Base-by-base conservation (phyloP, 2,113 vertebrate genomes). In the Microcebus murinus region DNA sequence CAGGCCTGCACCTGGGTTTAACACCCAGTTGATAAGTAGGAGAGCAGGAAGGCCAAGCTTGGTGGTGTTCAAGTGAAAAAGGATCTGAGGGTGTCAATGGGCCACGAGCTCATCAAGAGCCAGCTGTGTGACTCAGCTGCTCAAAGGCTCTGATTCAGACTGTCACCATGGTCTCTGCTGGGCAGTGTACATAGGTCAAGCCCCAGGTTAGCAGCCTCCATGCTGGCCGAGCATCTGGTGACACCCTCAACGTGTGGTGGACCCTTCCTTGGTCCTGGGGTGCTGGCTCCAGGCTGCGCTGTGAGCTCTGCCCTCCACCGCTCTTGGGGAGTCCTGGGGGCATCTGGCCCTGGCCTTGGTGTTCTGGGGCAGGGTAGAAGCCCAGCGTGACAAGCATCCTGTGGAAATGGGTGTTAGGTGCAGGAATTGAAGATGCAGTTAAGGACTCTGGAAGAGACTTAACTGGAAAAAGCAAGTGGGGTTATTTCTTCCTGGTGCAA, bases 281-380 rank as follows among this genome's bases (percentile, higher is more conserved):
- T 6, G 63, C 27, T 70, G 31, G 52, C 70, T 61, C 29, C 63
- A 31, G 45, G 29, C 13, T 17, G 18, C 3, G n/a, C 48, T 52
- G 8, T 5, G 0, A 42, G 25, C 55, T 9, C 6, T 7, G 1
- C 15, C 34, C n/a, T 52, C 17, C n/a, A 39, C 9, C 0, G 50
- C 48, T 23, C 65, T 57, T 48, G 21, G 31, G 34, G 15, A 25
- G 23, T 34, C 21, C 84, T 52, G 15, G 5, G 4, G 39, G 36
- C 13, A 2, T 45, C 57, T 17, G 3, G 29, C 13, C 52, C 14
- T 1, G 23, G 21, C 55, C 29, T 52, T 6, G 1, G 7, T 6
- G 14, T 82, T 18, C 6, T 14, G 52, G 6, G 39, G 20, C 3
- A 52, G 29, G 36, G 50, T 18, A 13, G 89, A n/a, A 34, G 52